These are phyloP conservation scores for Toxotes jaculatrix DNA, from an alignment of 2,113 vertebrate species.

Conservation along the genomic window DNA sequence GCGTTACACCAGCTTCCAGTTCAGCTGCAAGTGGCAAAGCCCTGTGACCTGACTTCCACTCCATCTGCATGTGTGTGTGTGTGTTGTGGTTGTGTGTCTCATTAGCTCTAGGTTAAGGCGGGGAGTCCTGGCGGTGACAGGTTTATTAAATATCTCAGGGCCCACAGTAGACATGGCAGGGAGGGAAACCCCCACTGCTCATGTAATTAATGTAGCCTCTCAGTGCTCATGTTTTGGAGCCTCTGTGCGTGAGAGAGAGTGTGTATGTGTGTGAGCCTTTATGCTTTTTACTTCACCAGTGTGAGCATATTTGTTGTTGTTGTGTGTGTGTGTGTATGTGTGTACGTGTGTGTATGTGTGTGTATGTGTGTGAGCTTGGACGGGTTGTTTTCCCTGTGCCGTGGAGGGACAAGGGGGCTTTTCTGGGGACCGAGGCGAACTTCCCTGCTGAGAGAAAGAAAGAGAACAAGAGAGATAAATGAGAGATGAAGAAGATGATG, in stretches of 20 bases:
- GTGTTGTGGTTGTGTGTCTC: constrained; percentile 60
- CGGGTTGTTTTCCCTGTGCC: constrained; percentile 54
- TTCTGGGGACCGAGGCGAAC: constrained; percentile 39
- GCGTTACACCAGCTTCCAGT: constrained; percentile 40
- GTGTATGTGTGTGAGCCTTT: constrained; percentile 35
- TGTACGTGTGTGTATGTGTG: neutral
- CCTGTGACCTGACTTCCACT: constrained; percentile 55
- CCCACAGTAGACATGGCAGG: constrained; percentile 72
- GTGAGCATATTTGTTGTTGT: neutral
- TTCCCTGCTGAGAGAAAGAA: constrained; percentile 58
- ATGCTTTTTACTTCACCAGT: neutral
- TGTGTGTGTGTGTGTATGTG: constrained; percentile 13
- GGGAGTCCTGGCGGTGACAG: constrained; percentile 74
- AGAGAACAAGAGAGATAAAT: constrained; percentile 59
- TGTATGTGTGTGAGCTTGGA: constrained; percentile 16
- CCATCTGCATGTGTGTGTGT: constrained; percentile 27
- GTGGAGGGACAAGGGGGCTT: constrained; percentile 48
- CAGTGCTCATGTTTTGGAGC: constrained; percentile 66
- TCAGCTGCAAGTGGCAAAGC: constrained; percentile 46
- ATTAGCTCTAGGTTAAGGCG: constrained; percentile 71
- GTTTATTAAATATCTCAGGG: constrained; percentile 82
- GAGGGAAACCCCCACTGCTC: constrained; percentile 76
- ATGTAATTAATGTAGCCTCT: constrained; percentile 80
- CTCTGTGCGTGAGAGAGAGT: constrained; percentile 45
- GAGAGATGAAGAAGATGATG: constrained; percentile 58